These are phyloP conservation scores for Agelaius phoeniceus DNA, from an alignment of 2,113 vertebrate genomes.

Conservation along the genomic window DNA sequence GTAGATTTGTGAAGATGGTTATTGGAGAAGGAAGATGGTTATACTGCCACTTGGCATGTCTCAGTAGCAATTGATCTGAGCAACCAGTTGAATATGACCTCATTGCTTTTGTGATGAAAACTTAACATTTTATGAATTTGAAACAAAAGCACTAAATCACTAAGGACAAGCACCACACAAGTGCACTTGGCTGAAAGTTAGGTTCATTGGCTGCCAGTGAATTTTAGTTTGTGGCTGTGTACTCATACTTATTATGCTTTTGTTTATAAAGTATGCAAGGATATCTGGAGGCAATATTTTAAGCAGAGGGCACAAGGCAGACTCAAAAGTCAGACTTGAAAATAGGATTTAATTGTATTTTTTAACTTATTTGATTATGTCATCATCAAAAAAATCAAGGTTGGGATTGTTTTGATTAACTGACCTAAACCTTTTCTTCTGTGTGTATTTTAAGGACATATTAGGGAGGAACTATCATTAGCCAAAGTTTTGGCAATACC, in stretches of 20 bases:
- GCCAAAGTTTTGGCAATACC: background rate
- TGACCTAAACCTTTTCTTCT: background rate
- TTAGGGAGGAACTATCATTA: background rate
- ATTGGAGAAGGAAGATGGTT: background rate
- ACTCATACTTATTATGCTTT: background rate
- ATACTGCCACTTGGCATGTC: background rate
- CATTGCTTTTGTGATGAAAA: background rate
- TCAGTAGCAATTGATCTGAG: background rate
- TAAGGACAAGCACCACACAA: background rate
- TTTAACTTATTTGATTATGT: background rate
- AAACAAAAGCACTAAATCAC: background rate
- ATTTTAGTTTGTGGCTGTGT: background rate
- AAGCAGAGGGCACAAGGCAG: background rate
- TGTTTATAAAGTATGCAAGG: background rate
- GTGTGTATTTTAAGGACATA: background rate
- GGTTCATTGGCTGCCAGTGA: background rate
- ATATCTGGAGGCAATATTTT: background rate
- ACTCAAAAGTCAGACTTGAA: background rate
- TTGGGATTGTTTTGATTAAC: background rate
- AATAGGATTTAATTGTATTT: background rate
- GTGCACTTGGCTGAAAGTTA: background rate
- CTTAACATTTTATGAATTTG: background rate
- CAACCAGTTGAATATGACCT: background rate
- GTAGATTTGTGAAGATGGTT: background rate
- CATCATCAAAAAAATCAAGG: background rate